A percentile compares a stretch with the other conserved stretches of the same genome.
Conservation (phyloP, 2,888 invertebrate species). For the Chloromyia formosa region DNA sequence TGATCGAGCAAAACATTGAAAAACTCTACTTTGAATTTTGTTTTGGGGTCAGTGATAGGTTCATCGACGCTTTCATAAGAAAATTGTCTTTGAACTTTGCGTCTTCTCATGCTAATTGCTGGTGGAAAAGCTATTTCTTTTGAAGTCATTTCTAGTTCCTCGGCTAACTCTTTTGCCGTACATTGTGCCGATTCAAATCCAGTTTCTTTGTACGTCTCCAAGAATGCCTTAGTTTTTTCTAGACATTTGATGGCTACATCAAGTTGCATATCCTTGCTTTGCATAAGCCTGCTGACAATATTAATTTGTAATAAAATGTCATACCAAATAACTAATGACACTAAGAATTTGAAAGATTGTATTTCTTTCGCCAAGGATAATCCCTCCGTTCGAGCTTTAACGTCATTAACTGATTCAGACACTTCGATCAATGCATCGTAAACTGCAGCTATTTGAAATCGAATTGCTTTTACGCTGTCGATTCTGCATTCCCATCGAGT, state of each 20-base stretch:
- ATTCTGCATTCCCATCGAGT: conserved; percentile 43
- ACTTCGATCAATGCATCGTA: conserved; percentile 9
- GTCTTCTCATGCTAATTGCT: too few species aligned
- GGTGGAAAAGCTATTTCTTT: too few species aligned
- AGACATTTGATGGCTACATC: not conserved
- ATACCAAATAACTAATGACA: conserved; percentile 6
- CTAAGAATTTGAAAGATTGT: not conserved
- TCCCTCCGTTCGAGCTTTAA: not conserved
- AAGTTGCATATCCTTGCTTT: conserved; percentile 5
- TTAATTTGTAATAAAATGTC: conserved; percentile 8
- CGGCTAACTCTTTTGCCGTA: too few species aligned
- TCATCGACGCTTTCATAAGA: too few species aligned
- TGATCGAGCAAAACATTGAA: too few species aligned
- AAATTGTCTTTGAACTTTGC: too few species aligned
- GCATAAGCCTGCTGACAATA: not conserved
- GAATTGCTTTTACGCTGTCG: conserved; percentile 38
- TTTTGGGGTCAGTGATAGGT: too few species aligned
- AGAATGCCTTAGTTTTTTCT: not conserved
- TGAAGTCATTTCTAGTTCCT: too few species aligned
- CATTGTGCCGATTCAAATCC: conserved; percentile 6
- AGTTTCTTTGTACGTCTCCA: not conserved
- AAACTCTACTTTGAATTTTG: too few species aligned
- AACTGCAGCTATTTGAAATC: conserved; percentile 19
- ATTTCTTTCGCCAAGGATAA: conserved; percentile 1
- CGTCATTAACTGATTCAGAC: not conserved